Evolutionary conservation across 2,888 invertebrate species (phyloP), one percentile per base, ranked within the genome.

Genomic region (Cheilosia scutellata): DNA sequence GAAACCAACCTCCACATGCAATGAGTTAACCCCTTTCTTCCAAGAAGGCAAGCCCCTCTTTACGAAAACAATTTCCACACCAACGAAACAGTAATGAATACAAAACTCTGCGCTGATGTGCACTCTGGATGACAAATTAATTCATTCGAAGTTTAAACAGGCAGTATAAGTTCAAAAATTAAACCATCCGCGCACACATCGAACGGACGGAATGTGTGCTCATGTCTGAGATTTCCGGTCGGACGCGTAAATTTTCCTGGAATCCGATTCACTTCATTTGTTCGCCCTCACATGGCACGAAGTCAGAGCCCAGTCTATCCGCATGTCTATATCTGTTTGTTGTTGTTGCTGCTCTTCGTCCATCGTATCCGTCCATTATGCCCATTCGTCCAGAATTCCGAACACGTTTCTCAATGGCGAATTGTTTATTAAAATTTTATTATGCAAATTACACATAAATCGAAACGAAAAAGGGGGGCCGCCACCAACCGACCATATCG

Each of bases 201-300:
- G 27, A 40, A 42, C 16, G 20, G 57, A 55, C 55, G 71, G 71
- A 82, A 86, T 82, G 65, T 86, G 62, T 77, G 33, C 60, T 77
- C 86, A 82, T 82, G 86, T 82, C 76, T 71, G 76, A 70, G 74
- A 87, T 87, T 87, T 87, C 87, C 87, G 87, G 87, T 87, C 87
- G 82, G 82, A 82, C 87, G 87, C 87, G 82, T 87, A 82, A 77
- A 87, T 82, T 87, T 87, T 87, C 87, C 82, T 68, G 87, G 87
- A 87, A 87, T 87, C 71, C 82, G 82, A 80, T 86, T 76, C 63
- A 80, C 65, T 84, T 79, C 75, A 76, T 84, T 84, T 53, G 70
- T 63, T 65, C 16, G 53, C 79, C 51, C 62, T 66, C 66, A 51
- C 25, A 63, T 62, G 60, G 33, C 42, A 51, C 60, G 20, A 20